Base-by-base conservation (phyloP, 2,797 vertebrate species). In the Tachyglossus aculeatus region DNA sequence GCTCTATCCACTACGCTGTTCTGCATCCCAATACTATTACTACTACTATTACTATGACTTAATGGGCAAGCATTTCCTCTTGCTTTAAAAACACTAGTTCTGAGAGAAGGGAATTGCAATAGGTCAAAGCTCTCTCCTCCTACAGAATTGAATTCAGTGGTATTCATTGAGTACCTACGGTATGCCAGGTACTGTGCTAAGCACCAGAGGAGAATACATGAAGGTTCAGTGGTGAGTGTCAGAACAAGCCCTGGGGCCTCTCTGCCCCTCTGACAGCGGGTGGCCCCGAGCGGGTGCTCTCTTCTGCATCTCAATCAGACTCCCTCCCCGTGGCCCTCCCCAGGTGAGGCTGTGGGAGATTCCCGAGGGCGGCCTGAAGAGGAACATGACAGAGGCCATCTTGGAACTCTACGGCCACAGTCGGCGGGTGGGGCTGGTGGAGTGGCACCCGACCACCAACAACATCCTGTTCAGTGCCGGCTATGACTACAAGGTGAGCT, bases 321-420 rank as follows among this genome's bases (percentile, higher is more conserved):
- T 8, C 9, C 13, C 22, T 41, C 45, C 32, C 44, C 41, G 0
- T 1, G 0, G 25, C n/a, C 27, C 13, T 12, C 55, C 55, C 9
- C 83, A 99, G 98, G 98, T 99, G 69, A 85, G 98, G 74, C 90
- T 99, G 88, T 99, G 98, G 98, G 98, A 99, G 91, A 97, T 99
- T 74, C 97, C 98, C 0, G 96, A 98, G 3, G 95, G 95, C 0
- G 97, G 98, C 1, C 88, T 99, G 87, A 95, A 95, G 85, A 90
- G 93, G 77, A 98, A 95, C 90, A 96, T 99, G 96, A 95, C 94
- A 0, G 96, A 98, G 82, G 95, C 97, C 0, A 93, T 95, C 27
- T 90, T 99, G 91, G 96, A 98, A 86, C 91, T 99, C 31, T 98
- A 97, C 0, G 98, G 97, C 3, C 98, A 99, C 94, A 98, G 97